phyloP scores from a whole-genome alignment of 2,113 vertebrate genomes.

The Platanista minor region DNA sequence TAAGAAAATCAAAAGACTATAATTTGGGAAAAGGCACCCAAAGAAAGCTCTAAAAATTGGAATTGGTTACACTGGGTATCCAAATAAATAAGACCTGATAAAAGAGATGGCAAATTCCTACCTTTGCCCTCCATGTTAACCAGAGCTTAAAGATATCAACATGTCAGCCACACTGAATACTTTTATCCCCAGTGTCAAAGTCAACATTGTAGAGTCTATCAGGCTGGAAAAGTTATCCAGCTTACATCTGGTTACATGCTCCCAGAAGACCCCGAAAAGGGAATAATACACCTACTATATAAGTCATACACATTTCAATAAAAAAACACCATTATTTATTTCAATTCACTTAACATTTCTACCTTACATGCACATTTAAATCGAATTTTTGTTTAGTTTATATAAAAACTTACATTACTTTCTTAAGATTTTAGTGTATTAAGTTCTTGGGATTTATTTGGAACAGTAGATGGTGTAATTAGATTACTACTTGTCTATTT shows the following conservation, averaged over 20 bases:
- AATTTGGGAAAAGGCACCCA: background rate
- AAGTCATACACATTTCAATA: background rate
- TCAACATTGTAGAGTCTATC: conserved; percentile 79
- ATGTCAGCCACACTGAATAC: conserved; percentile 79
- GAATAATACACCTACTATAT: fast-evolving
- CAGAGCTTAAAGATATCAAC: conserved; percentile 81
- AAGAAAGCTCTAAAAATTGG: background rate
- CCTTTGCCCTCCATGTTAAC: conserved; percentile 85
- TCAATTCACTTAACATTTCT: background rate
- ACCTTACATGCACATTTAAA: background rate
- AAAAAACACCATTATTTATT: background rate
- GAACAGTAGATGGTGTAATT: background rate
- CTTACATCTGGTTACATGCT: conserved; percentile 76
- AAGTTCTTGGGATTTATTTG: background rate
- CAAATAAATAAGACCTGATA: background rate
- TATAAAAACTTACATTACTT: background rate
- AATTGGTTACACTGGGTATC: background rate
- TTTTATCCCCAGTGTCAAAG: conserved; percentile 81
- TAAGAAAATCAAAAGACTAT: background rate
- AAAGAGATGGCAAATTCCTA: conserved; percentile 11
- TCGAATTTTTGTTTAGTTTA: background rate
- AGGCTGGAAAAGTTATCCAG: conserved; percentile 82
- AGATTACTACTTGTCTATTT: background rate
- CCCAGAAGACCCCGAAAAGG: conserved; percentile 75
- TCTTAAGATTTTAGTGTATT: background rate